Conservation (phyloP, 2,797 vertebrate genomes). For the Pelochelys cantorii region DNA sequence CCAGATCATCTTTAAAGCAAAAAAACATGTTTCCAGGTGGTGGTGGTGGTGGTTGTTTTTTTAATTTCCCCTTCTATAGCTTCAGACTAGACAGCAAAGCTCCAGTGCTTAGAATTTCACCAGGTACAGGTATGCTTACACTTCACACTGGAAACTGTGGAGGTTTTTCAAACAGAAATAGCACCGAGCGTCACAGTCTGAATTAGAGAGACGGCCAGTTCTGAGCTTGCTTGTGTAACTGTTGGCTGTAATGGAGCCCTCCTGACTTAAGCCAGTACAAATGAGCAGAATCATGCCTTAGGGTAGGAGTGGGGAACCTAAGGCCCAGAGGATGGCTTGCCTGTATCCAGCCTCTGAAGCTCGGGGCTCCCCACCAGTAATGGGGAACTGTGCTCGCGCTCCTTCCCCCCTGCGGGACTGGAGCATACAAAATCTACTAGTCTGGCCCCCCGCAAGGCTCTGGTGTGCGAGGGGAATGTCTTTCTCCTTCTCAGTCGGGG, state of each 20-base stretch:
- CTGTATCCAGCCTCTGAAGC: too few species aligned
- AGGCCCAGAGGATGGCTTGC: too few species aligned
- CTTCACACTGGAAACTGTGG: neutral
- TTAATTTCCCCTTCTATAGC: constrained; percentile 28
- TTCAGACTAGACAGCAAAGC: constrained; percentile 42
- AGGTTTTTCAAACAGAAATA: neutral
- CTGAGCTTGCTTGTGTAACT: neutral
- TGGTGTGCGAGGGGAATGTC: too few species aligned
- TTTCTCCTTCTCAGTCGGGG: too few species aligned
- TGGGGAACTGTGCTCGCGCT: too few species aligned
- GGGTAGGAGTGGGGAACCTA: too few species aligned
- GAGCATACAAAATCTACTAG: too few species aligned
- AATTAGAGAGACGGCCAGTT: neutral
- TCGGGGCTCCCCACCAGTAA: too few species aligned
- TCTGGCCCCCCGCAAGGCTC: too few species aligned
- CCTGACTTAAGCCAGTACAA: neutral
- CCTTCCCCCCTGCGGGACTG: too few species aligned
- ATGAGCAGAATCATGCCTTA: neutral
- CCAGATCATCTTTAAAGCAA: constrained; percentile 44
- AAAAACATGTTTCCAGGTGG: neutral
- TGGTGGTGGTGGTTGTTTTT: neutral
- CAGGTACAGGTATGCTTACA: neutral
- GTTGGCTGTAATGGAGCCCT: neutral
- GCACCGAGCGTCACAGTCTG: neutral
- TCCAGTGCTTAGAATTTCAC: constrained; percentile 16